phyloP scores from a whole-genome alignment of 2,888 invertebrate species.

The Microctonus aethiopoides region DNA sequence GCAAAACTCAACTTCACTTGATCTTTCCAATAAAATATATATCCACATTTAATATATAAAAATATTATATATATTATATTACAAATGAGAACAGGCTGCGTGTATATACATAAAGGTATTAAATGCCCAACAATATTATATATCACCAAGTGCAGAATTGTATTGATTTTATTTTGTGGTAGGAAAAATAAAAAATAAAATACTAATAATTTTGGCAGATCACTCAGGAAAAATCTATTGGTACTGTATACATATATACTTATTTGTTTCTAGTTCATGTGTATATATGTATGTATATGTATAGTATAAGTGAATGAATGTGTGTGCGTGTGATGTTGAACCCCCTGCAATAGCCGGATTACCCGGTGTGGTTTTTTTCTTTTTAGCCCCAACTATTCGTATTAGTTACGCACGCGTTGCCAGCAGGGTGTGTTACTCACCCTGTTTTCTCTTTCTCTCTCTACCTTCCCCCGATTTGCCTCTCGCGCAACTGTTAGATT shows the following conservation, averaged over 20 bases:
- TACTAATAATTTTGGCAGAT: too few relatives aligned
- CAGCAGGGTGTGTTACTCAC: slow-evolving; percentile 39
- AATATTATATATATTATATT: neutral
- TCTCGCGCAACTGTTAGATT: slow-evolving; percentile 66
- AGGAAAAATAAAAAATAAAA: neutral
- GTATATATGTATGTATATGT: neutral
- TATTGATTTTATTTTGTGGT: neutral
- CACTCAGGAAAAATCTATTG: slow-evolving; percentile 1
- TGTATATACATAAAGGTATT: neutral
- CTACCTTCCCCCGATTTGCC: slow-evolving; percentile 16
- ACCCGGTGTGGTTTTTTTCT: slow-evolving; percentile 44
- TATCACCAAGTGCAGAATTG: neutral
- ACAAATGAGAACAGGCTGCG: neutral
- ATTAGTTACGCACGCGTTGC: slow-evolving; percentile 66
- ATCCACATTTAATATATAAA: neutral
- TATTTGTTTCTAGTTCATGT: too few relatives aligned
- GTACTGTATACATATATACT: too few relatives aligned
- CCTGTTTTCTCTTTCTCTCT: slow-evolving; percentile 29
- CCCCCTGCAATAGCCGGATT: slow-evolving; percentile 38
- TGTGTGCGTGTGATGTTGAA: slow-evolving; percentile 1
- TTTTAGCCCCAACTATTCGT: slow-evolving; percentile 37
- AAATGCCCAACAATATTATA: neutral
- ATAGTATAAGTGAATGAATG: neutral
- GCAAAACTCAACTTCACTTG: neutral
- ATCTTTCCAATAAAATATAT: neutral